phyloP scores from a whole-genome alignment of 2,888 invertebrate species.

The Cephalotes varians region DNA sequence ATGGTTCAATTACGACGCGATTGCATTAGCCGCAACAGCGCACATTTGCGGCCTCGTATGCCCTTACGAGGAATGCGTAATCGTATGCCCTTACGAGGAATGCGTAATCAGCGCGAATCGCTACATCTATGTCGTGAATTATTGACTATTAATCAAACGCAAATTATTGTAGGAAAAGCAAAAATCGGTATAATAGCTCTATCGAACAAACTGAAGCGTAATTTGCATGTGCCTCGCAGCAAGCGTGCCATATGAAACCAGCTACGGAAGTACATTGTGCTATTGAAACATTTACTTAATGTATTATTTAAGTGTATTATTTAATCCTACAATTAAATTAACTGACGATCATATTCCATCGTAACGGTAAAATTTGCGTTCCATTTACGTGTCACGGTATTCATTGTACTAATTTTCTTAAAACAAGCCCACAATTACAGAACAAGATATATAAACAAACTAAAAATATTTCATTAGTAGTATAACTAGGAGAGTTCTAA shows the following conservation, averaged over 20 bases:
- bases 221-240: neutral
- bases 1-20: conserved; percentile 62
- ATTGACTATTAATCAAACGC: conserved; percentile 55
- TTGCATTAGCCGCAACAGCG: conserved; percentile 46
- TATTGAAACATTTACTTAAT: neutral
- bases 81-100: conserved; percentile 47
- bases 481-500: too few species aligned
- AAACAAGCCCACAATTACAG: neutral
- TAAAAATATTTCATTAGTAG: neutral
- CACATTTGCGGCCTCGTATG: conserved; percentile 32
- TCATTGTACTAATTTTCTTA: neutral
- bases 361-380: neutral
- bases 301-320: conserved; percentile 3
- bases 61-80: conserved; percentile 53
- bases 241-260: neutral
- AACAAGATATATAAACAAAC: neutral
- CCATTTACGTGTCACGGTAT: neutral
- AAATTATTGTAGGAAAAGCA: conserved; percentile 32
- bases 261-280: neutral
- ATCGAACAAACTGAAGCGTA: conserved; percentile 27
- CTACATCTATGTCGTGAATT: conserved; percentile 35
- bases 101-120: conserved; percentile 50
- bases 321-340: too few species aligned
- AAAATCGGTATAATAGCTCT: conserved; percentile 26
- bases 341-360: neutral